These are phyloP conservation scores for Theonella swinhoei DNA, from an alignment of 37 sponge, comb jelly and placozoan species.

Conservation along the genomic window DNA sequence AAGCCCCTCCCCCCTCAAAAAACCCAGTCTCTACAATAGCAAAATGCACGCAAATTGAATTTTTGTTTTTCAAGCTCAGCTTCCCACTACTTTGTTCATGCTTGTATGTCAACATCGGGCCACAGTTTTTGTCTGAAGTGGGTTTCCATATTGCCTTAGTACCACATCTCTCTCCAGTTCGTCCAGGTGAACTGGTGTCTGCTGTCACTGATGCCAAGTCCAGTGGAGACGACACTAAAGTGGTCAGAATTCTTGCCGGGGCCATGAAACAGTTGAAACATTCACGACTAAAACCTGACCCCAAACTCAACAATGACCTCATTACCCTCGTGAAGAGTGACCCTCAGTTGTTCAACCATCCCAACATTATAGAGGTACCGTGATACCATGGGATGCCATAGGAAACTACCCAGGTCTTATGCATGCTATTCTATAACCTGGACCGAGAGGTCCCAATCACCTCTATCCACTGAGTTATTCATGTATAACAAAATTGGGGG, in stretches of 20 bases:
- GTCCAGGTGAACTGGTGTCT: conserved; percentile 55
- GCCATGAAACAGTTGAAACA: conserved; percentile 68
- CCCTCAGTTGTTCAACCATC: conserved; percentile 42
- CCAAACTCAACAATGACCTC: conserved; percentile 55
- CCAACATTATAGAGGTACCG: conserved; percentile 55
- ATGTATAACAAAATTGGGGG: no score
- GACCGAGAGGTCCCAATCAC: no score
- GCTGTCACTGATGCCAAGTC: conserved; percentile 42
- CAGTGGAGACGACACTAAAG: conserved; percentile 11
- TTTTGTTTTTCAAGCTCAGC: not conserved
- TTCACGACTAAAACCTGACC: conserved; percentile 73
- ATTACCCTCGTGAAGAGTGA: conserved; percentile 18
- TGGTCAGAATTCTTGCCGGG: conserved; percentile 32
- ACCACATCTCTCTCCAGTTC: no score
- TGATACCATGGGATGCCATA: no score
- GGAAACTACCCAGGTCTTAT: no score
- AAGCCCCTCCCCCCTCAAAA: not conserved
- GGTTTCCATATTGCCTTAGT: not conserved
- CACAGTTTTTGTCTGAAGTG: not conserved
- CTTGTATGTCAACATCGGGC: not conserved
- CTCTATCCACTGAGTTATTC: no score
- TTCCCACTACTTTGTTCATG: not conserved
- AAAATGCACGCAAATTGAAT: not conserved
- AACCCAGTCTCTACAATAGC: not conserved
- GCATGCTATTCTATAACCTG: no score